Evolutionary conservation across 2,113 vertebrate species (phyloP), one percentile per base, ranked within the genome.

Genomic region (Equus przewalskii): DNA sequence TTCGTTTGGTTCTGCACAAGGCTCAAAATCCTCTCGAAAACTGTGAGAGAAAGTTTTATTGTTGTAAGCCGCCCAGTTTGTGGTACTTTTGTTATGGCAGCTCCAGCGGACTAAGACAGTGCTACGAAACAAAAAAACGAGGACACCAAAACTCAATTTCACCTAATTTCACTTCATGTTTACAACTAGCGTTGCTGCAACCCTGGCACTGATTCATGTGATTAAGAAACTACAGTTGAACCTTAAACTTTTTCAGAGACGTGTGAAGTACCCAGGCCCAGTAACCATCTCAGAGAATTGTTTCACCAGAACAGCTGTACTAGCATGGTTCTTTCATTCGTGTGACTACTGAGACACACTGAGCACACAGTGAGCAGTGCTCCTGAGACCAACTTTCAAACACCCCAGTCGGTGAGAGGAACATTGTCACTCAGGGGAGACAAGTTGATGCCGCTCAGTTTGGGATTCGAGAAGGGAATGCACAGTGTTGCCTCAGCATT

Each of bases 1-100:
- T 99, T 99, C 83, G 99, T 99, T 93, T 99, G 98, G 93, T 99
- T 99, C 98, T 99, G 99, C 19, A 99, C 99, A 0, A 99, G 99
- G 3, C 99, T 99, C 94, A 99, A 98, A 97, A 99, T 99, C 36
- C 51, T 54, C 78, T 75, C 76, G 36, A 58, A 56, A 87, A 18
- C 89, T 81, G 28, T 30, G 83, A 81, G 65, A 67, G 46, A 36
- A 88, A 33, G 41, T 33, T 24, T 24, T 33, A 56, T 28, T 44
- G 56, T 86, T 82, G 51, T 24, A 49, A 51, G 64, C 11, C 54
- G 28, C 28, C 78, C 21, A 51, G 41, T 33, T 46, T 65, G 24
- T 92, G 54, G 28, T 6, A 26, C 15, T 0, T 30, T 30, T 30
- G 65, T 69, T 41, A 12, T 12, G 1, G 28, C 56, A 64, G 76